Evolutionary conservation across 1,140 invertebrate genomes (phyloP).

Genomic region (Temnothorax longispinosus): DNA sequence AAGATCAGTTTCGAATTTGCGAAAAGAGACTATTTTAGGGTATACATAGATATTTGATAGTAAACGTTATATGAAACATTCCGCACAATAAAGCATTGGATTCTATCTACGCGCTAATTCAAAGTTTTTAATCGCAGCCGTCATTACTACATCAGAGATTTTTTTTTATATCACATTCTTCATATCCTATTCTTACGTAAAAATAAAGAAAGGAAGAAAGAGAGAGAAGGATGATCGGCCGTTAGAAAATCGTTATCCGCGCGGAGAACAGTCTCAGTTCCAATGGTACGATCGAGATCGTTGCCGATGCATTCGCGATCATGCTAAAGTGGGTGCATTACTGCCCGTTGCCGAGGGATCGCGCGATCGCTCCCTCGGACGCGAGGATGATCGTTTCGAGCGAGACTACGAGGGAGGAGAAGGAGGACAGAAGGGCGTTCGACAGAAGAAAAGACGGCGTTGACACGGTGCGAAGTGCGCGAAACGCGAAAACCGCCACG

Average conservation of each 20-base stretch:
- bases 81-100: neutral
- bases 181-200: neutral
- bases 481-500: conserved; percentile 49
- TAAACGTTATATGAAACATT: neutral
- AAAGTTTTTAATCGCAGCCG: neutral
- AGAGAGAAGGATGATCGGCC: neutral
- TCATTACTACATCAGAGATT: neutral
- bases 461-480: conserved; percentile 29
- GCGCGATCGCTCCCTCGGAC: conserved; percentile 53
- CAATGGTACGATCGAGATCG: conserved; percentile 20
- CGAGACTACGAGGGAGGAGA: conserved; percentile 42
- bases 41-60: neutral
- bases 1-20: neutral
- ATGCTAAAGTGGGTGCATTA: conserved; percentile 86
- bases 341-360: conserved; percentile 78
- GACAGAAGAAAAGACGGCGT: conserved; percentile 22
- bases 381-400: conserved; percentile 45
- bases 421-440: conserved; percentile 51
- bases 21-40: neutral
- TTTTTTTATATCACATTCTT: neutral
- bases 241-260: conserved; percentile 28
- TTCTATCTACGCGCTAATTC: neutral
- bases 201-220: neutral
- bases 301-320: conserved; percentile 20
- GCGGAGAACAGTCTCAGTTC: conserved; percentile 36